Evolutionary conservation across 2,113 vertebrate species (phyloP).

Genomic region (Protomyctophum bolini): DNA sequence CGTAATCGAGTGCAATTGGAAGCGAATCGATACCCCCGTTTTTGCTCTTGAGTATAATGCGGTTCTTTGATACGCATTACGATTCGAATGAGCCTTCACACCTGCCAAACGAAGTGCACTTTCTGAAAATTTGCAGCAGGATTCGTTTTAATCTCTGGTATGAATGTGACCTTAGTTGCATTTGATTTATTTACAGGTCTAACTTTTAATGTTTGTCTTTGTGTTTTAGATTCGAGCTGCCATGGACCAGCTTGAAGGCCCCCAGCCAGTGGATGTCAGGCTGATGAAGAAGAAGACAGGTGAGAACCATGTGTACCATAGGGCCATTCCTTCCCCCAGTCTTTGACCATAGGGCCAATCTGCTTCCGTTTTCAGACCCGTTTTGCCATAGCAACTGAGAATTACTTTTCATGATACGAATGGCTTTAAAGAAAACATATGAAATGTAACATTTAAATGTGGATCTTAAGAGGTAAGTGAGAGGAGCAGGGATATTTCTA

Average conservation of each 20-base stretch:
- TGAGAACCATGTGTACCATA: slow-evolving; percentile 83
- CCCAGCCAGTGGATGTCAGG: slow-evolving; percentile 95
- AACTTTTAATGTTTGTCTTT: neutral
- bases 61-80: too few relatives aligned
- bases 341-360: slow-evolving; percentile 82
- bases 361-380: slow-evolving; percentile 86
- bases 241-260: slow-evolving; percentile 95
- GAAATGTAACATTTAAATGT: slow-evolving; percentile 33
- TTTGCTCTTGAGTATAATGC: too few relatives aligned
- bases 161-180: too few relatives aligned
- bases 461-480: slow-evolving; percentile 63
- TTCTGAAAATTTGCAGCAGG: too few relatives aligned
- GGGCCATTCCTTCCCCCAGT: slow-evolving; percentile 73
- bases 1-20: too few relatives aligned
- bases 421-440: slow-evolving; percentile 20
- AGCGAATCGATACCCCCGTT: too few relatives aligned
- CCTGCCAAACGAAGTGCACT: too few relatives aligned
- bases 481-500: slow-evolving; percentile 30
- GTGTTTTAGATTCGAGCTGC: slow-evolving; percentile 86
- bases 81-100: too few relatives aligned
- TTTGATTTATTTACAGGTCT: neutral
- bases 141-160: neutral
- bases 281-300: slow-evolving; percentile 99
- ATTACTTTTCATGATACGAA: slow-evolving; percentile 74
- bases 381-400: slow-evolving; percentile 94